Conservation (phyloP, 2,888 invertebrate species). For the Pimpla rufipes region DNA sequence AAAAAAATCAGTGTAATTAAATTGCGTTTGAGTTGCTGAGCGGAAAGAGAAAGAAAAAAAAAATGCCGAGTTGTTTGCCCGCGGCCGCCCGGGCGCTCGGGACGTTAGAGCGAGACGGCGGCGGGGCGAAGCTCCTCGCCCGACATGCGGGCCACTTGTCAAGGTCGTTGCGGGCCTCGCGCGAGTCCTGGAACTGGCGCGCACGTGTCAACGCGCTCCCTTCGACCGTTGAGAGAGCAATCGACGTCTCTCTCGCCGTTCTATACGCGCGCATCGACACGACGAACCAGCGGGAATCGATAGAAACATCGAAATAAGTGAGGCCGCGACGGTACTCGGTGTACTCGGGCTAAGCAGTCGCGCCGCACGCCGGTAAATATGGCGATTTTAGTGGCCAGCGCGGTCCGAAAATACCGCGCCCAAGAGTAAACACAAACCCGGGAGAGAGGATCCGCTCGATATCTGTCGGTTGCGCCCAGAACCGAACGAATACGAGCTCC, state of each 20-base stretch:
- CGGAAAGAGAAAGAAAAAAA: too few species aligned
- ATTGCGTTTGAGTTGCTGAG: too few species aligned
- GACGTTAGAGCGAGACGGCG: constrained; percentile 16
- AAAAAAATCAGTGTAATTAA: too few species aligned
- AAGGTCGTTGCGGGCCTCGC: constrained; percentile 37
- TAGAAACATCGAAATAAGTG: too few species aligned
- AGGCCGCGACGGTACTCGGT: too few species aligned
- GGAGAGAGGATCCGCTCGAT: not conserved
- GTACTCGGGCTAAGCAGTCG: too few species aligned
- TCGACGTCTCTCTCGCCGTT: too few species aligned
- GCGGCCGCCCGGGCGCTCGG: not conserved
- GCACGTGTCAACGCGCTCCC: not conserved
- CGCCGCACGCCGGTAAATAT: not conserved
- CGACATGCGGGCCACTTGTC: constrained; percentile 55
- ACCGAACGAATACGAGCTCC: too few species aligned
- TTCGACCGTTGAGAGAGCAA: too few species aligned
- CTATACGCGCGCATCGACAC: too few species aligned
- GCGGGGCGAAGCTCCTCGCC: constrained; percentile 42
- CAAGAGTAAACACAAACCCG: not conserved
- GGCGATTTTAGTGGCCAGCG: not conserved
- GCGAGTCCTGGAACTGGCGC: constrained; percentile 39
- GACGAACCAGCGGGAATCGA: too few species aligned
- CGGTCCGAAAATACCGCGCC: not conserved
- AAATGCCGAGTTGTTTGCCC: too few species aligned
- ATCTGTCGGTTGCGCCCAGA: not conserved